Conservation (phyloP, 2,888 invertebrate genomes). For the Andrena minutula region DNA sequence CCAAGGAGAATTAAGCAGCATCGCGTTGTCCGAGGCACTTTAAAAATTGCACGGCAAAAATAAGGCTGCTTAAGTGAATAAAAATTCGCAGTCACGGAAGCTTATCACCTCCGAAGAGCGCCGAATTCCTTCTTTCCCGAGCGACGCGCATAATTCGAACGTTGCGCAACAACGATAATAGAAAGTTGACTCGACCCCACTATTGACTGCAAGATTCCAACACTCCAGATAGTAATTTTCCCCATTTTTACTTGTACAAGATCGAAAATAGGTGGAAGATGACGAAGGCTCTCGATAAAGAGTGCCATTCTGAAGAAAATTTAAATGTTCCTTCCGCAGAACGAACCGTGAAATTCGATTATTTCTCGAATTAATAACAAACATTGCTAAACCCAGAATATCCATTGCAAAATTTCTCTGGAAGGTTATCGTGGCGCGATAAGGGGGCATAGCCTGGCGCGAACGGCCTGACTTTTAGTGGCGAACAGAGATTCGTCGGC, state of each 20-base stretch:
- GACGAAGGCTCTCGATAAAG: too few relatives aligned
- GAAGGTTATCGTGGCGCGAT: constrained; percentile 43
- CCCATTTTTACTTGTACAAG: too few relatives aligned
- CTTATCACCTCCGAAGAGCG: constrained; percentile 21
- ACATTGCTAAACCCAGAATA: neutral
- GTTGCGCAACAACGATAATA: neutral
- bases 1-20: neutral
- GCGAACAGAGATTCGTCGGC: constrained; percentile 18
- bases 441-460: neutral
- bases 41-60: neutral
- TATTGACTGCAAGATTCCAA: neutral
- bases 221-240: too few relatives aligned
- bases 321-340: neutral
- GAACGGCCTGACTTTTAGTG: constrained; percentile 23
- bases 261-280: too few relatives aligned
- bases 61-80: neutral
- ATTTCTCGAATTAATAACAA: neutral
- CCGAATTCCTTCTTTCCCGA: neutral
- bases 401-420: neutral
- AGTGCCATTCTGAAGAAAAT: too few relatives aligned
- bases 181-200: neutral
- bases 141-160: neutral
- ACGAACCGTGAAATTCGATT: neutral
- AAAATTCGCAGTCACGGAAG: neutral
- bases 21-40: neutral